Percentiles rank a stretch among this genome's conserved stretches.
These are phyloP conservation scores for Araneus ventricosus DNA, from an alignment of 1,140 invertebrate species.

Conservation along the genomic window DNA sequence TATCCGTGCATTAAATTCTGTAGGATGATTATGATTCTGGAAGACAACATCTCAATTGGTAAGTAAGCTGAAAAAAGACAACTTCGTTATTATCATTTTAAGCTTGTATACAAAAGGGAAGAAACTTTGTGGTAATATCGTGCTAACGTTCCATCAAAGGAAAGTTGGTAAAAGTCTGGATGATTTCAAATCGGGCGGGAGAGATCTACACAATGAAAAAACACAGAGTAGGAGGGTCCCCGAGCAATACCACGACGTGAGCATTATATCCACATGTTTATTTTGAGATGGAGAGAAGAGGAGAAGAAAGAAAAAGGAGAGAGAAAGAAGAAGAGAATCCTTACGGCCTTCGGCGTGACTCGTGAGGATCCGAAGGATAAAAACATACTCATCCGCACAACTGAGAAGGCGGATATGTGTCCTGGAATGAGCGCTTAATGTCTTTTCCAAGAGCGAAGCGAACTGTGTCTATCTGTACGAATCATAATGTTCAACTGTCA, in stretches of 20 bases:
- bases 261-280: conserved; percentile 48
- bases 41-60: not conserved
- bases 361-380: conserved; percentile 20
- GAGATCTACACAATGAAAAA: not conserved
- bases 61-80: not conserved
- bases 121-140: conserved; percentile 41
- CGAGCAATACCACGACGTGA: conserved; percentile 53
- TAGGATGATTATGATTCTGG: not conserved
- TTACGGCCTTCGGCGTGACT: conserved; percentile 60
- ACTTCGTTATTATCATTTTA: conserved; percentile 31
- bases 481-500: conserved; percentile 69
- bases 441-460: conserved; percentile 49
- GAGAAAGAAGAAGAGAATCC: conserved; percentile 38
- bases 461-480: conserved; percentile 49
- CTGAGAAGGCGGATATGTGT: conserved; percentile 69
- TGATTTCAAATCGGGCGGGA: conserved; percentile 48
- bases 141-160: conserved; percentile 59
- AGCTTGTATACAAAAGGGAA: not conserved
- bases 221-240: conserved; percentile 15
- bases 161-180: conserved; percentile 69
- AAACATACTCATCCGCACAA: conserved; percentile 37
- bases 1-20: not conserved
- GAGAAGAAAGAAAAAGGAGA: not conserved
- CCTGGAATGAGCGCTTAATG: conserved; percentile 68
- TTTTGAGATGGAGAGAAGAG: conserved; percentile 23